Evolutionary conservation across 2,797 vertebrate species (phyloP).

Genomic region (Acanthornis magna): DNA sequence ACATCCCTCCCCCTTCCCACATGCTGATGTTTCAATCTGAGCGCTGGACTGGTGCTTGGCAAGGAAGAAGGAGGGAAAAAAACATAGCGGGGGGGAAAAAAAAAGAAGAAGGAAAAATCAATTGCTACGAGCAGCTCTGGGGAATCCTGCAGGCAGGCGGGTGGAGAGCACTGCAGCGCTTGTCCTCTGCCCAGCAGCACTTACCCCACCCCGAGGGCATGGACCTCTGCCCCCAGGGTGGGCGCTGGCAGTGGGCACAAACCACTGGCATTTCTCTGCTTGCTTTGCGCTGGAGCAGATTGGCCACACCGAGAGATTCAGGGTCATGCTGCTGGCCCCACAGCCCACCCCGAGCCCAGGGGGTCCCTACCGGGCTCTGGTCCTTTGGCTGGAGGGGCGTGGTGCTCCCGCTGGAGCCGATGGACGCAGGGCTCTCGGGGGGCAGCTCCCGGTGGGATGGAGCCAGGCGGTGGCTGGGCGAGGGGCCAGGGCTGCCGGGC

Average conservation of each 20-base stretch:
- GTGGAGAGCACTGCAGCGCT: not conserved
- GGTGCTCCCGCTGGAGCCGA: slow-evolving; percentile 78
- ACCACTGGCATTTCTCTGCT: rapidly evolving
- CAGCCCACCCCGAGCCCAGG: rapidly evolving
- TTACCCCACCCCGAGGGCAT: rapidly evolving
- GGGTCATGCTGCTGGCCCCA: rapidly evolving
- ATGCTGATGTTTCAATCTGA: slow-evolving; percentile 53
- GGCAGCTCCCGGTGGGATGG: slow-evolving; percentile 76
- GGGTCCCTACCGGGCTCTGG: slow-evolving; percentile 71
- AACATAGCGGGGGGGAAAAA: no score
- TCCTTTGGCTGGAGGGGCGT: slow-evolving; percentile 81
- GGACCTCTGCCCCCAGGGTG: rapidly evolving
- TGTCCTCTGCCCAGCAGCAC: not conserved
- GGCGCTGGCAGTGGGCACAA: rapidly evolving
- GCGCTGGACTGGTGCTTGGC: not conserved
- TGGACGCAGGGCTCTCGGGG: slow-evolving; percentile 77
- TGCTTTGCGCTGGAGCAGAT: rapidly evolving
- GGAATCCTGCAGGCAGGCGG: not conserved
- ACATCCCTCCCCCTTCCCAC: not conserved
- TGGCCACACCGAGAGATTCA: rapidly evolving
- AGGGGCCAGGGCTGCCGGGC: slow-evolving; percentile 72
- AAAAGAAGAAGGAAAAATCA: not conserved
- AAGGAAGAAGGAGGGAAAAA: not conserved
- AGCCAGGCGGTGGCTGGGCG: slow-evolving; percentile 74
- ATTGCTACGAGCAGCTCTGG: not conserved